Conservation (phyloP, 2,888 invertebrate species). For the Cecidostiba fungosa region DNA sequence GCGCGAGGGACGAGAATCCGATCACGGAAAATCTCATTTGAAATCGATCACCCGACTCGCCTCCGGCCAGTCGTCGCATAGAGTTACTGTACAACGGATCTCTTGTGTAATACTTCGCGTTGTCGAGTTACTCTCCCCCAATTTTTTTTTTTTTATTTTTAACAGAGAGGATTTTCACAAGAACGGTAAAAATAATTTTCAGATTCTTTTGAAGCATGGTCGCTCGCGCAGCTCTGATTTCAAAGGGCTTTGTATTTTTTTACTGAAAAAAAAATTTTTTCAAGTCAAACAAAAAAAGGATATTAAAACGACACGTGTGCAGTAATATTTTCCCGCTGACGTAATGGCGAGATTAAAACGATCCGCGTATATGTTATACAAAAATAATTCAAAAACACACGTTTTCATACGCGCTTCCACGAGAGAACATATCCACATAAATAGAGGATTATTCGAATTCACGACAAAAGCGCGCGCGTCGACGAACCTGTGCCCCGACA, state of each 20-base stretch:
- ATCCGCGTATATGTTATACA: background rate
- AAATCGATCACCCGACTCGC: conserved; percentile 40
- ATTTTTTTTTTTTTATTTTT: background rate
- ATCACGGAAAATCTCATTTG: conserved; percentile 52
- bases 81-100: background rate
- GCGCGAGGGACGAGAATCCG: conserved; percentile 13
- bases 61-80: conserved; percentile 8
- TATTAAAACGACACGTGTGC: background rate
- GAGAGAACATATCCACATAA: background rate
- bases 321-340: background rate
- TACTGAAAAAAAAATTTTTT: background rate
- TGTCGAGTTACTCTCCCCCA: background rate
- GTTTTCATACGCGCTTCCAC: background rate
- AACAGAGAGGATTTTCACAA: background rate
- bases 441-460: conserved; percentile 9
- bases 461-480: background rate
- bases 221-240: background rate
- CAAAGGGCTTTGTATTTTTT: background rate
- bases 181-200: conserved; percentile 5
- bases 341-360: background rate
- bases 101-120: background rate
- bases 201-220: background rate
- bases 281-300: background rate
- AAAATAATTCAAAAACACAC: background rate
- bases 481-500: background rate